Base-by-base conservation (phyloP, 2,113 vertebrate genomes). In the Maccullochella peelii region DNA sequence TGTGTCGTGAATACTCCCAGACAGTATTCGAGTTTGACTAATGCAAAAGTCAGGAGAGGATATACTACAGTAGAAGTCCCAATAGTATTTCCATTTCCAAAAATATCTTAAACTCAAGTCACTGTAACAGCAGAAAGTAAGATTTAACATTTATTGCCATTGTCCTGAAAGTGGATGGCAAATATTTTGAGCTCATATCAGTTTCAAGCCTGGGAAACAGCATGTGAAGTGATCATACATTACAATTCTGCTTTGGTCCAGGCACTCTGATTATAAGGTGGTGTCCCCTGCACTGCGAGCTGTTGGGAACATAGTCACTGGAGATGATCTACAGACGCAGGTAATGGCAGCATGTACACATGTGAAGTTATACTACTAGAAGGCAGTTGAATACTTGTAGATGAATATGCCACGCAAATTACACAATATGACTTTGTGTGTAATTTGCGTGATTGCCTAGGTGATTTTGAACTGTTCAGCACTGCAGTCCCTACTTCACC, bases 401-500 rank as follows among this genome's bases (percentile, higher is more conserved):
- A 8, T 47, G 14, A 61, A 1, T 59, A 3, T 75, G n/a, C 85
- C 15, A n/a, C n/a, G n/a, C n/a, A n/a, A n/a, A n/a, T n/a, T n/a
- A n/a, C n/a, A n/a, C n/a, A n/a, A n/a, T n/a, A n/a, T 77, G 42
- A 82, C 33, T 50, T 6, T 63, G 8, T 38, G 20, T 88, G 44
- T 23, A 11, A 55, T 70, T 18, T 74, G 14, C 33, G 14, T 68
- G 50, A 12, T 47, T 83, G 44, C 92, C 50, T 83, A 99, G 98
- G 98, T 99, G 86, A 99, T 99, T 95, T 94, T 99, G 92, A 99
- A 99, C 93, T 99, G 98, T 86, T 98, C 97, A 77, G 98, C 97
- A 20, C 95, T 99, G 89, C 98, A 99, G 95, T 98, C 97, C 91
- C 96, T 99, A 84, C 95, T 98, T 90, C 97, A 99, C 88, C 96